These are phyloP conservation scores for Melanerpes aurifrons DNA, from an alignment of 2,113 vertebrate genomes.

Conservation along the genomic window DNA sequence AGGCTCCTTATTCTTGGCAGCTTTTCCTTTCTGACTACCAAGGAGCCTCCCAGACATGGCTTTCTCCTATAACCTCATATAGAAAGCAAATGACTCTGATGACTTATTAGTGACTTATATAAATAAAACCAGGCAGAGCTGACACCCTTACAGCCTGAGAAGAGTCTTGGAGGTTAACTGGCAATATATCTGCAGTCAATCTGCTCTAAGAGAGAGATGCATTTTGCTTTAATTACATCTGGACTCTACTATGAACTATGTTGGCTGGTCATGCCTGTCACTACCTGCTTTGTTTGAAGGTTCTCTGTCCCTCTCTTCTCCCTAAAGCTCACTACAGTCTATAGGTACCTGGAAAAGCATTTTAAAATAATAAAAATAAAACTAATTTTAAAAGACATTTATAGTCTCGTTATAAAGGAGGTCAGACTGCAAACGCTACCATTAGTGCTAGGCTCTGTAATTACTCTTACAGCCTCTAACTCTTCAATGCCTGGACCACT, in stretches of 20 bases:
- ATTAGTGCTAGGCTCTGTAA: neutral
- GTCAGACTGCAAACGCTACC: neutral
- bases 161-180: neutral
- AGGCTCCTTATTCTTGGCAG: neutral
- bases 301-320: neutral
- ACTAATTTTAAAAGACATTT: neutral
- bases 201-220: neutral
- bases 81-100: slow-evolving; percentile 17
- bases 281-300: neutral
- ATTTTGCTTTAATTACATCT: neutral
- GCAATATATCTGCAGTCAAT: neutral
- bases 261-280: neutral
- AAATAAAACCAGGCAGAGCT: neutral
- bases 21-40: neutral
- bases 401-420: neutral
- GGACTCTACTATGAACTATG: neutral
- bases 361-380: neutral
- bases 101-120: slow-evolving; percentile 35
- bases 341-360: neutral
- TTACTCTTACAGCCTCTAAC: neutral
- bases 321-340: neutral
- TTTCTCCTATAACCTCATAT: slow-evolving; percentile 13
- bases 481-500: neutral
- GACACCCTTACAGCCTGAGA: neutral
- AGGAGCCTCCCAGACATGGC: slow-evolving; percentile 36